Conservation (phyloP, 2,888 invertebrate species). For the Ectemnius cavifrons region DNA sequence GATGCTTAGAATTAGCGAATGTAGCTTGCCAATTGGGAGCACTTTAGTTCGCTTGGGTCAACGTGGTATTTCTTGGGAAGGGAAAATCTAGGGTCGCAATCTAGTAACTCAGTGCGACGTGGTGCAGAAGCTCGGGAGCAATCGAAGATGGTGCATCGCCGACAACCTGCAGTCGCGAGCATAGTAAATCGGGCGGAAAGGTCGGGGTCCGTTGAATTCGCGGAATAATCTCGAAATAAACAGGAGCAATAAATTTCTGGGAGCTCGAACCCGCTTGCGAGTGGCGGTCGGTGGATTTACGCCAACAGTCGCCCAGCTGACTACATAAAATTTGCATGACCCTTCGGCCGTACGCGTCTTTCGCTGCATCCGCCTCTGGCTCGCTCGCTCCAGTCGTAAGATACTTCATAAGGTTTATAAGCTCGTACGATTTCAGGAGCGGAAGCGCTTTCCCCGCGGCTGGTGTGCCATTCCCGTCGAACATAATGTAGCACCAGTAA, state of each 20-base stretch:
- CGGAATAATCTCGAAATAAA: conserved; percentile 3
- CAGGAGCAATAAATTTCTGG: not conserved
- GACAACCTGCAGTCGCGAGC: not conserved
- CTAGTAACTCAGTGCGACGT: too few species aligned
- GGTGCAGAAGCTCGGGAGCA: too few species aligned
- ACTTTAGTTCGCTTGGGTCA: too few species aligned
- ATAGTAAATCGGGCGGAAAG: conserved; percentile 4
- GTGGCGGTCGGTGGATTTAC: conserved; percentile 18
- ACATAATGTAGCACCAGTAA: conserved; percentile 9
- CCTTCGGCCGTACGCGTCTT: conserved; percentile 7
- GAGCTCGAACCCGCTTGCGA: not conserved
- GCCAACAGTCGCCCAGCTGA: conserved; percentile 6
- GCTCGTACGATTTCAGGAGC: conserved; percentile 26
- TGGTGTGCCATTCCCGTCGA: not conserved
- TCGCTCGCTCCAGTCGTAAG: conserved; percentile 19
- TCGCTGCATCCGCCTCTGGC: conserved; percentile 6
- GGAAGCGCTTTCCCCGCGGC: conserved; percentile 11
- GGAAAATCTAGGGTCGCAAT: too few species aligned
- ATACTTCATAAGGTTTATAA: conserved; percentile 32
- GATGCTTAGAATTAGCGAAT: too few species aligned
- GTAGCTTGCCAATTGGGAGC: too few species aligned
- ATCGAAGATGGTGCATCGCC: not conserved
- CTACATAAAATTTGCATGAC: conserved; percentile 39
- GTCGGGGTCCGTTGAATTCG: conserved; percentile 1
- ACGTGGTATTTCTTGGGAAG: too few species aligned